These are phyloP conservation scores for Bimastos eiseni DNA, from an alignment of 2,888 invertebrate species.

Conservation along the genomic window DNA sequence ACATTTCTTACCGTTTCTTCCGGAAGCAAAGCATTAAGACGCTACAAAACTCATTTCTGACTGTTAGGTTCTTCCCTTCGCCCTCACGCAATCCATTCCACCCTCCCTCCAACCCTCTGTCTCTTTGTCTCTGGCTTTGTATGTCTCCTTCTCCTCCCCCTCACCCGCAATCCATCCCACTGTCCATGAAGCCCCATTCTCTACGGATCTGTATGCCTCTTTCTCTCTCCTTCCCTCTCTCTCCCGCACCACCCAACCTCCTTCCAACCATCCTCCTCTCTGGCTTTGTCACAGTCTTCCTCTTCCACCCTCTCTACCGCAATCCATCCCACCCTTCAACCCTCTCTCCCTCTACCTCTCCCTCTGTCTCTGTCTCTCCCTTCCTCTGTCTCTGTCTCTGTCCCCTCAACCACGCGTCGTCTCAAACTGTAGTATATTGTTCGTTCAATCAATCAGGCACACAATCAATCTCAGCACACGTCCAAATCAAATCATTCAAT, in stretches of 20 bases:
- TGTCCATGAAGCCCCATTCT: no score
- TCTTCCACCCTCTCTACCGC: no score
- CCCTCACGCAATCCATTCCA: background rate
- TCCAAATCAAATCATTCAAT: slow-evolving; percentile 13
- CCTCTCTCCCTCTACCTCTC: background rate
- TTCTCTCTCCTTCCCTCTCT: background rate
- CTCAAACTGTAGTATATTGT: background rate
- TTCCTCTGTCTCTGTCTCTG: background rate
- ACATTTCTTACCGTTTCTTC: background rate
- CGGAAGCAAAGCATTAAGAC: background rate
- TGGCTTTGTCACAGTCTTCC: no score
- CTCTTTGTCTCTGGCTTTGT: no score
- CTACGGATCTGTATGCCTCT: no score
- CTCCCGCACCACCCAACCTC: no score
- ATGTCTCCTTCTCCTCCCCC: no score
- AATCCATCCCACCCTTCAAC: background rate
- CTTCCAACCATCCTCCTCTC: no score
- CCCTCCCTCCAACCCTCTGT: no score
- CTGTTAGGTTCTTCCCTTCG: background rate
- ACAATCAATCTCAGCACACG: background rate
- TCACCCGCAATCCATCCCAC: no score
- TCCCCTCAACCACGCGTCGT: background rate
- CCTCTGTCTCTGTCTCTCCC: background rate
- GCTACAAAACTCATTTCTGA: background rate
- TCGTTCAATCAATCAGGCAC: background rate